Conservation (phyloP, 1,140 invertebrate genomes). For the Eufriesea mexicana region DNA sequence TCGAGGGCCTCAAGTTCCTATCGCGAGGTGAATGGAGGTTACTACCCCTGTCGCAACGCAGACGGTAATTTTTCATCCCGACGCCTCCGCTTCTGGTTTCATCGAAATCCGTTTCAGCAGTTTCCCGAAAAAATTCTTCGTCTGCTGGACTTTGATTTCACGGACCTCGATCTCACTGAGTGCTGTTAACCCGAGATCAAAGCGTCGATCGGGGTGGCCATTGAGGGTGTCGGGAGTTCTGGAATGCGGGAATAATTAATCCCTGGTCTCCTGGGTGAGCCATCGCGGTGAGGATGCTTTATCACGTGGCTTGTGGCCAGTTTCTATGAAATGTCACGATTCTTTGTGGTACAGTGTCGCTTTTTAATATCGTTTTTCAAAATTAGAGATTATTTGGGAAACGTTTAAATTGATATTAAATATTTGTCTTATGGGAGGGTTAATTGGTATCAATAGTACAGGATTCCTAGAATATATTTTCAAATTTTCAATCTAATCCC, state of each 20-base stretch:
- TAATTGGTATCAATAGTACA: too few relatives aligned
- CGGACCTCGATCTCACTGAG: neutral
- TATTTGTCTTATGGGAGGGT: too few relatives aligned
- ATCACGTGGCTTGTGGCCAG: too few relatives aligned
- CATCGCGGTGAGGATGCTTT: too few relatives aligned
- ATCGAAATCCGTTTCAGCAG: neutral
- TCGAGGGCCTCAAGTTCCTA: conserved; percentile 42
- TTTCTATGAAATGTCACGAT: too few relatives aligned
- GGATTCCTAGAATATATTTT: too few relatives aligned
- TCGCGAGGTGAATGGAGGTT: conserved; percentile 59
- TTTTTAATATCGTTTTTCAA: too few relatives aligned
- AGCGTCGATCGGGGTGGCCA: neutral
- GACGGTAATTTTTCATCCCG: conserved; percentile 58
- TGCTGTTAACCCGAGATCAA: neutral
- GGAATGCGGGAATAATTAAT: neutral
- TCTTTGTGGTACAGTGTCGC: too few relatives aligned
- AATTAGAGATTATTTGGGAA: too few relatives aligned
- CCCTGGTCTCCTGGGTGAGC: neutral
- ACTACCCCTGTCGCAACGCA: conserved; percentile 44
- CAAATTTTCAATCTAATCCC: too few relatives aligned
- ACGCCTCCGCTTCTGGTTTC: conserved; percentile 28
- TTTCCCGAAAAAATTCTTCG: conserved; percentile 4
- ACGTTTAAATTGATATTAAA: too few relatives aligned
- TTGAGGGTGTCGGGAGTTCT: neutral
- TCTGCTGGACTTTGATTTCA: too few relatives aligned